These are phyloP conservation scores for Sebastiscus tertius DNA, from an alignment of 2,797 vertebrate genomes.

Conservation along the genomic window DNA sequence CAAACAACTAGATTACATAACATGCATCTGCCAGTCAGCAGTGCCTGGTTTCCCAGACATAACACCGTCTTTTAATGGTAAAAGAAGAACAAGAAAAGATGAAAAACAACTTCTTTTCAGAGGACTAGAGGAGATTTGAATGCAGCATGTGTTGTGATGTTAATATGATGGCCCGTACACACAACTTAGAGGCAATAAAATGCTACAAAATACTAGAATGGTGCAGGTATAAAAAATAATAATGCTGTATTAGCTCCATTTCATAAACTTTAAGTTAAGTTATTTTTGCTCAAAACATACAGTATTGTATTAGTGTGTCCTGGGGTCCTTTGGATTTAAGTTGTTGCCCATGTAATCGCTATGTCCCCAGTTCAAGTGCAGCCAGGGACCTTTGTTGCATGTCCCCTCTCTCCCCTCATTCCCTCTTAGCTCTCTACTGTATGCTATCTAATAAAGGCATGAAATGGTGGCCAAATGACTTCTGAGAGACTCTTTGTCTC, in stretches of 20 bases:
- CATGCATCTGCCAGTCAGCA: not conserved
- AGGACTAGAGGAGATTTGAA: not conserved
- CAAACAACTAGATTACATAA: constrained; percentile 11
- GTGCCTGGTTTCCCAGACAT: not conserved
- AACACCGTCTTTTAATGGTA: not conserved
- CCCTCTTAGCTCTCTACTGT: not conserved
- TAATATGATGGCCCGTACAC: not conserved
- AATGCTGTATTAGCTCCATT: not conserved
- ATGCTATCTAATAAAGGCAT: not conserved
- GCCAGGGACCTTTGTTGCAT: not conserved
- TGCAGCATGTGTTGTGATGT: not conserved
- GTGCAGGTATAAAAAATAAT: no score
- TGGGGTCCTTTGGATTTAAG: not conserved
- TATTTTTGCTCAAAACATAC: not conserved
- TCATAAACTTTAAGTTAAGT: not conserved
- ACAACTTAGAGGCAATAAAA: not conserved
- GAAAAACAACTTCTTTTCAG: not conserved
- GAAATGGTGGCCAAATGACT: not conserved
- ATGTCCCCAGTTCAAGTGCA: not conserved
- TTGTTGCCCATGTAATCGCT: not conserved
- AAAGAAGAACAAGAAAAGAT: not conserved
- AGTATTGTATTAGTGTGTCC: not conserved
- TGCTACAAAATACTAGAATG: not conserved
- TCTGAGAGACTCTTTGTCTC: not conserved
- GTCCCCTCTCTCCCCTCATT: not conserved